A percentile compares a stretch with the other conserved stretches of the same genome.
Conservation (phyloP, 2,888 invertebrate genomes). For the Leptinotarsa haldemani region DNA sequence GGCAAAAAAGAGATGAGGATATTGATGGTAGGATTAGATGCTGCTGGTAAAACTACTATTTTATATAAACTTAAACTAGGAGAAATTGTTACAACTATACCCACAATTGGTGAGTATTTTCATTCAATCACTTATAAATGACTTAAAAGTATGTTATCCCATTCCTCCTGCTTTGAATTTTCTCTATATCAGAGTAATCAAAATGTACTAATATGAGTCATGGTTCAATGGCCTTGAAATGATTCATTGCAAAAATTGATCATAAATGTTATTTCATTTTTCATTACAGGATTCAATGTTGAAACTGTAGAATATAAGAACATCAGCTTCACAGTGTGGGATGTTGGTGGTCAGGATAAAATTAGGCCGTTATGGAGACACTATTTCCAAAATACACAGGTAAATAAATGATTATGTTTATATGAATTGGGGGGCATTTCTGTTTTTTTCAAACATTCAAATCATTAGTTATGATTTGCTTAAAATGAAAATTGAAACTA, state of each 20-base stretch:
- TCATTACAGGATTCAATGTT: conserved; percentile 89
- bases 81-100: conserved; percentile 99
- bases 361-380: conserved; percentile 98
- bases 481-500: too few relatives aligned
- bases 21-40: conserved; percentile 99
- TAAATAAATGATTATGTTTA: conserved; percentile 56
- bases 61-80: conserved; percentile 99
- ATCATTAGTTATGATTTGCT: too few relatives aligned
- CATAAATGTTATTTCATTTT: conserved; percentile 25
- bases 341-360: conserved; percentile 98
- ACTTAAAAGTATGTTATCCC: not conserved
- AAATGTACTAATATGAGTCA: conserved; percentile 38
- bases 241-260: conserved; percentile 22
- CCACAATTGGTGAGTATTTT: conserved; percentile 90
- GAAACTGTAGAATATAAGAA: conserved; percentile 99
- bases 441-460: too few relatives aligned
- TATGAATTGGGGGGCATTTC: too few relatives aligned
- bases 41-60: conserved; percentile 99
- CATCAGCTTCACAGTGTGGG: conserved; percentile 98
- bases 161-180: not conserved
- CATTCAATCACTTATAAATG: not conserved
- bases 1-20: conserved; percentile 99
- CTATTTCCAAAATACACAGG: conserved; percentile 98
- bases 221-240: conserved; percentile 46
- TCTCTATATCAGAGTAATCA: not conserved